phyloP scores from a whole-genome alignment of 2,797 vertebrate species.

The Acanthis flammea region DNA sequence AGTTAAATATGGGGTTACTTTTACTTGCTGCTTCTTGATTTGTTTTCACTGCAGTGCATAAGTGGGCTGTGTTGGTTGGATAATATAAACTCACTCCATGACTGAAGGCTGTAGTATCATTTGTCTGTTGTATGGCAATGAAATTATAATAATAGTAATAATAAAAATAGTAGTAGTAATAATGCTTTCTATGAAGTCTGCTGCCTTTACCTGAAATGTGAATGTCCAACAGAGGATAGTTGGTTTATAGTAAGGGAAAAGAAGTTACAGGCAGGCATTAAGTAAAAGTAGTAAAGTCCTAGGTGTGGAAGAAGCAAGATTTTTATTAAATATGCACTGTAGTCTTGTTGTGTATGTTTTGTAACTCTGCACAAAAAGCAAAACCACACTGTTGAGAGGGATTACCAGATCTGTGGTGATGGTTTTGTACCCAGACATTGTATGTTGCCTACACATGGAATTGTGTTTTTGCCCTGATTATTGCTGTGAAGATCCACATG shows the following conservation, averaged over 20 bases:
- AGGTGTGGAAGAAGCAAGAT: neutral
- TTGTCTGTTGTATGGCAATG: slow-evolving; percentile 17
- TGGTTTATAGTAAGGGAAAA: neutral
- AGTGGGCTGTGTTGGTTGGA: neutral
- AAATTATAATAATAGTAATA: neutral
- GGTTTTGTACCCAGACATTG: neutral
- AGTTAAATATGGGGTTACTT: slow-evolving; percentile 19
- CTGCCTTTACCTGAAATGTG: neutral
- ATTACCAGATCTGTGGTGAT: neutral
- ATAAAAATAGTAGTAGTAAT: neutral
- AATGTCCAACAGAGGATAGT: neutral
- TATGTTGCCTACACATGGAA: neutral
- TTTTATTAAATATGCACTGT: neutral
- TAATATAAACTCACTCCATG: neutral
- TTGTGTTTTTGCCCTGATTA: neutral
- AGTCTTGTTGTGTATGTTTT: neutral
- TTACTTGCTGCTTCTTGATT: neutral
- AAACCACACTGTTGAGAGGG: neutral
- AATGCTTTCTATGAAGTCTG: neutral
- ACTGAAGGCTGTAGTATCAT: neutral
- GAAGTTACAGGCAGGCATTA: neutral
- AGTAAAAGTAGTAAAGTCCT: neutral
- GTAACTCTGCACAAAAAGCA: neutral
- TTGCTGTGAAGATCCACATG: neutral
- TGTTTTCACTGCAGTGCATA: neutral